Evolutionary conservation across 2,888 invertebrate genomes (phyloP).

Genomic region (Listrodromus nycthemerus): DNA sequence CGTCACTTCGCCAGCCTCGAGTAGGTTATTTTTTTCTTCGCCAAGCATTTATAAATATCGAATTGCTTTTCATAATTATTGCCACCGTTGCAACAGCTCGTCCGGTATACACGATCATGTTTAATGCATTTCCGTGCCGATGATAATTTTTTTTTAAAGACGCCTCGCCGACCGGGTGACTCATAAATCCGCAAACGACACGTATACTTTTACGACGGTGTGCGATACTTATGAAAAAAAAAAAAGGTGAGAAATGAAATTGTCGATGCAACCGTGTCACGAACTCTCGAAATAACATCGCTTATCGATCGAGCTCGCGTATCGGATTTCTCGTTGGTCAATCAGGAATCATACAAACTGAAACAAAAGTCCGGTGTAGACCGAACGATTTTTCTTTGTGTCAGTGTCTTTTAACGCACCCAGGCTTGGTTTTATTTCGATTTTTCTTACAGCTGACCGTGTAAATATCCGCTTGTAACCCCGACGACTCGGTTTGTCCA

Average conservation of each 20-base stretch:
- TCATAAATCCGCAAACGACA: slow-evolving; percentile 1
- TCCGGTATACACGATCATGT: neutral
- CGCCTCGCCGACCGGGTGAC: neutral
- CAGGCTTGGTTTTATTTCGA: too few relatives aligned
- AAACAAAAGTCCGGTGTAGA: neutral
- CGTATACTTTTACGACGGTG: neutral
- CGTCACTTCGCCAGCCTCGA: slow-evolving; percentile 1
- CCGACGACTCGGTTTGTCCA: slow-evolving; percentile 26
- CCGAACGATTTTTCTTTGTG: neutral
- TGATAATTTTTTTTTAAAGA: neutral
- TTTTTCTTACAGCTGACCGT: too few relatives aligned
- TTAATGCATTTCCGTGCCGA: neutral
- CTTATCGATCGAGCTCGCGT: neutral
- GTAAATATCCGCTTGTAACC: neutral
- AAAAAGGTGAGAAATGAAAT: neutral
- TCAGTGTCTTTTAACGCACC: too few relatives aligned
- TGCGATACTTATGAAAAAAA: neutral
- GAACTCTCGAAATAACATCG: slow-evolving; percentile 18
- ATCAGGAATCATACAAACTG: neutral
- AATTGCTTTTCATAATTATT: slow-evolving; percentile 1
- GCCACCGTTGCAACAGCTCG: neutral
- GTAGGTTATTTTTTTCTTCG: slow-evolving; percentile 4
- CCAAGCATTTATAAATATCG: neutral
- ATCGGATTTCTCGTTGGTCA: neutral
- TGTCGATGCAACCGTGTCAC: slow-evolving; percentile 21